phyloP scores from a whole-genome alignment of 2,888 invertebrate species.

The Eupelmus urozonus region DNA sequence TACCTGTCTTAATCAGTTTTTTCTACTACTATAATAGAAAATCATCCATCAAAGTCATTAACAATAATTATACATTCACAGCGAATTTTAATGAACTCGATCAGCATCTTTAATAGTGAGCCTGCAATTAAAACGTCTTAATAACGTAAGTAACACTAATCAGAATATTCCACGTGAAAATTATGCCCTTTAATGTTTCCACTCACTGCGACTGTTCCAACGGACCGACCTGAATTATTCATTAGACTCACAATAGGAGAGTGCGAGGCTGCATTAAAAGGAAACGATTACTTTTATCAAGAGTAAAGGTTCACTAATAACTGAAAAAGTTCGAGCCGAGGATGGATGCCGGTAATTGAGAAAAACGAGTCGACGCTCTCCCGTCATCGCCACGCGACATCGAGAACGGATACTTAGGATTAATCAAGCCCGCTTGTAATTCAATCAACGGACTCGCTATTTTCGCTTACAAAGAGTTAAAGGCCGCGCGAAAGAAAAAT shows the following conservation, averaged over 20 bases:
- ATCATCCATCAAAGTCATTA: no score
- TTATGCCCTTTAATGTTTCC: not conserved
- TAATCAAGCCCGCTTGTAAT: constrained; percentile 74
- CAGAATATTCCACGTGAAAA: no score
- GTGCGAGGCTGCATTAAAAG: not conserved
- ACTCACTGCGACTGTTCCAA: not conserved
- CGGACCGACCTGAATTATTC: not conserved
- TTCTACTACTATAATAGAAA: no score
- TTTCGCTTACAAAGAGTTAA: constrained; percentile 76
- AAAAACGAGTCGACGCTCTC: constrained; percentile 54
- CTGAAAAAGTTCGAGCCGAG: not conserved
- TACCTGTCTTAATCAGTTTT: no score
- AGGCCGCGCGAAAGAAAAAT: constrained; percentile 61
- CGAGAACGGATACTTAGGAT: constrained; percentile 71
- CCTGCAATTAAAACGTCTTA: no score
- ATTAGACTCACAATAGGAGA: not conserved
- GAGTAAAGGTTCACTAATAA: constrained; percentile 10
- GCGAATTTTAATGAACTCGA: no score
- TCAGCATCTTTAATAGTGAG: no score
- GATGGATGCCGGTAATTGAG: constrained; percentile 13
- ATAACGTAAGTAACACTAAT: no score
- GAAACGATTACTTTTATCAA: constrained; percentile 16
- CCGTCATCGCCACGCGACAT: constrained; percentile 47
- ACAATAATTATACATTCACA: no score
- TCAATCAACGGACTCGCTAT: constrained; percentile 76